A percentile compares a stretch with the other conserved stretches of the same genome.
Evolutionary conservation across 1,140 invertebrate genomes (phyloP).

Genomic region (Argopecten irradians): DNA sequence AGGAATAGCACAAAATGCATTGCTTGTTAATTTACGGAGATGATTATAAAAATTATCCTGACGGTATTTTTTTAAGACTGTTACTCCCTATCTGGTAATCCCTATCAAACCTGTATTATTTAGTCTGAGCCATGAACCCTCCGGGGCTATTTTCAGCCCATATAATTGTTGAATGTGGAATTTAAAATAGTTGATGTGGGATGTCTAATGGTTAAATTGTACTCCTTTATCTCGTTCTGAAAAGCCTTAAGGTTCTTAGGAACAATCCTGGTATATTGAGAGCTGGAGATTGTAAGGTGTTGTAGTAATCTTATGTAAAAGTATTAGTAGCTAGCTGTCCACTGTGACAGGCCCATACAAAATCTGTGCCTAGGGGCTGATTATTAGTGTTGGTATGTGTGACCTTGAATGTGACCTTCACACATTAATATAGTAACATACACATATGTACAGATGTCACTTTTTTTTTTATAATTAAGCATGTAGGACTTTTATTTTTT

Average conservation of each 20-base stretch:
- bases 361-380: background rate
- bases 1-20: too few relatives aligned
- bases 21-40: background rate
- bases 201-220: background rate
- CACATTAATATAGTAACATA: too few relatives aligned
- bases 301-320: background rate
- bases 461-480: too few relatives aligned
- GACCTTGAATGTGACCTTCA: background rate
- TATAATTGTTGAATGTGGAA: background rate
- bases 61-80: background rate
- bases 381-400: background rate
- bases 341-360: background rate
- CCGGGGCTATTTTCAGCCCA: background rate
- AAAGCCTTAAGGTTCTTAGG: background rate
- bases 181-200: background rate
- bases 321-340: background rate
- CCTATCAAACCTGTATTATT: background rate
- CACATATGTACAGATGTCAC: background rate
- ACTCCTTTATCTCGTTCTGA: background rate
- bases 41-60: background rate
- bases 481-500: too few relatives aligned
- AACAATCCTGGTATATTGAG: background rate
- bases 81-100: background rate
- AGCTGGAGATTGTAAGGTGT: background rate
- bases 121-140: background rate